A percentile compares a stretch with the other conserved stretches of the same genome.
These are phyloP conservation scores for Tribolium castaneum DNA, from an alignment of 1,140 invertebrate genomes.

Conservation along the genomic window DNA sequence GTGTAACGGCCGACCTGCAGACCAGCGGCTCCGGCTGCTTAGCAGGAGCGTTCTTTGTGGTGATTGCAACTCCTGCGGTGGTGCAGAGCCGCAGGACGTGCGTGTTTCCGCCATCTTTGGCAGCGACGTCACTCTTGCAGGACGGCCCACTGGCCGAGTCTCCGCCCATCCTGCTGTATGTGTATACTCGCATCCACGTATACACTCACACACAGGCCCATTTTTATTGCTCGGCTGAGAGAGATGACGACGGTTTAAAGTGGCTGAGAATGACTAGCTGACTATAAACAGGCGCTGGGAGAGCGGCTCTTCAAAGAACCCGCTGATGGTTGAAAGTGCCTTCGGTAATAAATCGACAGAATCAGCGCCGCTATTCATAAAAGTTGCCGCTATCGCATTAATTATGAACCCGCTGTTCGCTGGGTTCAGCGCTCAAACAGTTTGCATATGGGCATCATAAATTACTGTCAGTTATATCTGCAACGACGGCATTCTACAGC, in stretches of 20 bases:
- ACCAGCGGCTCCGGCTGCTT: neutral
- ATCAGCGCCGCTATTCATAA: constrained; percentile 62
- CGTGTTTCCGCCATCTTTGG: constrained; percentile 66
- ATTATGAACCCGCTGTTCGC: constrained; percentile 59
- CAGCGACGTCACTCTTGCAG: constrained; percentile 67
- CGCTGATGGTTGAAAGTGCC: constrained; percentile 56
- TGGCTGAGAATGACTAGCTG: constrained; percentile 50
- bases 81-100: constrained; percentile 46
- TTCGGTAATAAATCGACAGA: constrained; percentile 61
- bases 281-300: constrained; percentile 50
- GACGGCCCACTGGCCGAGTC: constrained; percentile 68
- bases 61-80: constrained; percentile 42
- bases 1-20: constrained; percentile 22
- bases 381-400: constrained; percentile 63
- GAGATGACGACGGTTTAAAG: constrained; percentile 38
- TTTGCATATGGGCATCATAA: constrained; percentile 61
- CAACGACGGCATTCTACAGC: constrained; percentile 46
- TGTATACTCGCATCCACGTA: constrained; percentile 39
- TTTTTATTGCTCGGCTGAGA: constrained; percentile 66
- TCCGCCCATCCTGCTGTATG: constrained; percentile 63
- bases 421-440: constrained; percentile 52
- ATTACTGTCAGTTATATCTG: constrained; percentile 54
- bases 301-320: constrained; percentile 56
- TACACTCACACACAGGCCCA: constrained; percentile 65
- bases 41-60: constrained; percentile 31